Evolutionary conservation across 2,113 vertebrate genomes (phyloP).

Genomic region (Nymphicus hollandicus): DNA sequence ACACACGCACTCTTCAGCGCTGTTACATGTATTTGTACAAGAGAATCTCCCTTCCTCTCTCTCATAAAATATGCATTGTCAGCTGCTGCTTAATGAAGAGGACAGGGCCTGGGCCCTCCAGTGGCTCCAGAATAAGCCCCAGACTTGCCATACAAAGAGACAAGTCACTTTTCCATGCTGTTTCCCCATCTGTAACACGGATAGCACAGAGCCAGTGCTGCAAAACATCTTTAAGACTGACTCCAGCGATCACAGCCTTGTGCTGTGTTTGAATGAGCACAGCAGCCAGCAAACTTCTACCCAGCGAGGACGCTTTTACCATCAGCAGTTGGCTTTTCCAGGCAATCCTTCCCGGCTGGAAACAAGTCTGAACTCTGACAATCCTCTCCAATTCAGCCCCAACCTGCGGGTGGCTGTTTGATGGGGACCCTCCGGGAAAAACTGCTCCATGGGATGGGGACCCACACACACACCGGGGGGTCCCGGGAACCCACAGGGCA

Average conservation of each 20-base stretch:
- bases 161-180: background rate
- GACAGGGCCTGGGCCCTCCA: background rate
- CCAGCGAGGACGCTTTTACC: background rate
- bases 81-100: background rate
- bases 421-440: background rate
- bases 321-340: background rate
- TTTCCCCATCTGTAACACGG: rapidly evolving
- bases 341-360: background rate
- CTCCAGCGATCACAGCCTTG: background rate
- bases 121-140: background rate
- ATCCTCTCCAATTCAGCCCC: background rate
- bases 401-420: too few relatives aligned
- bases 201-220: rapidly evolving
- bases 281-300: background rate
- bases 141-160: background rate
- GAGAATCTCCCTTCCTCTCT: background rate
- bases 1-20: rapidly evolving
- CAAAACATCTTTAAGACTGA: background rate
- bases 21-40: rapidly evolving
- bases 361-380: background rate
- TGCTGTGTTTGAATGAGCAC: background rate
- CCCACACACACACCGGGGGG: background rate
- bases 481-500: too few relatives aligned
- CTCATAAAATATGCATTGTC: background rate
- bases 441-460: background rate